Evolutionary conservation across 2,888 invertebrate species (phyloP).

Genomic region (Liopterus haemorrhoidalis): DNA sequence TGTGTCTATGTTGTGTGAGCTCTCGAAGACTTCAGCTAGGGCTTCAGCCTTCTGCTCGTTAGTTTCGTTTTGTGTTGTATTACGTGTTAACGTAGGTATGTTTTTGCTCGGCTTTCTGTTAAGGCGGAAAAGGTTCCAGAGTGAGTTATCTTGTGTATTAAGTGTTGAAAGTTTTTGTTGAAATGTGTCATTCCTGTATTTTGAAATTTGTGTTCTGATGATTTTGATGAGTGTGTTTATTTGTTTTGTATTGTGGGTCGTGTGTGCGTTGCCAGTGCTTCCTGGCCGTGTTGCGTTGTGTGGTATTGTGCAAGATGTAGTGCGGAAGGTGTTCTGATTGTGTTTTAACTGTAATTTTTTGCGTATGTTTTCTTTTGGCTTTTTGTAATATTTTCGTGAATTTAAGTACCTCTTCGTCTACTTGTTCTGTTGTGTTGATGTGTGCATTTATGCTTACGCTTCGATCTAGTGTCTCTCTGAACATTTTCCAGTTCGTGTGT

Average conservation of each 20-base stretch:
- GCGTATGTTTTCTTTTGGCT: neutral
- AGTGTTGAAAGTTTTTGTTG: constrained; percentile 17
- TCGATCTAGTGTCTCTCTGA: neutral
- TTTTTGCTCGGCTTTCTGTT: neutral
- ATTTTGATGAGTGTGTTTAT: too few relatives aligned
- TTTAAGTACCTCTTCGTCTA: neutral
- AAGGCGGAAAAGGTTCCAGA: constrained; percentile 3
- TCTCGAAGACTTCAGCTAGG: too few relatives aligned
- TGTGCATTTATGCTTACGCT: constrained; percentile 4
- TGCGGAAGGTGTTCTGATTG: neutral
- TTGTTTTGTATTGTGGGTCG: too few relatives aligned
- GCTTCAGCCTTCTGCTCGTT: too few relatives aligned
- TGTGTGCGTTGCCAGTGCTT: too few relatives aligned
- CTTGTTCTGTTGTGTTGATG: neutral
- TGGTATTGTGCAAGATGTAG: neutral
- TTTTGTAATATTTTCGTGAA: neutral
- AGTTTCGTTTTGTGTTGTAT: too few relatives aligned
- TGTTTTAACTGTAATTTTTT: neutral
- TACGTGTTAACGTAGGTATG: too few relatives aligned
- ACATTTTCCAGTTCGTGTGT: constrained; percentile 10
- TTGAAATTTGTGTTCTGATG: too few relatives aligned
- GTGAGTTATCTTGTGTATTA: constrained; percentile 17
- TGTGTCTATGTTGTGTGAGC: too few relatives aligned
- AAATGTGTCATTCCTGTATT: constrained; percentile 15
- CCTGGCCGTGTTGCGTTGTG: too few relatives aligned